Conservation (phyloP, 2,797 vertebrate species). For the Emydoidea blandingii region DNA sequence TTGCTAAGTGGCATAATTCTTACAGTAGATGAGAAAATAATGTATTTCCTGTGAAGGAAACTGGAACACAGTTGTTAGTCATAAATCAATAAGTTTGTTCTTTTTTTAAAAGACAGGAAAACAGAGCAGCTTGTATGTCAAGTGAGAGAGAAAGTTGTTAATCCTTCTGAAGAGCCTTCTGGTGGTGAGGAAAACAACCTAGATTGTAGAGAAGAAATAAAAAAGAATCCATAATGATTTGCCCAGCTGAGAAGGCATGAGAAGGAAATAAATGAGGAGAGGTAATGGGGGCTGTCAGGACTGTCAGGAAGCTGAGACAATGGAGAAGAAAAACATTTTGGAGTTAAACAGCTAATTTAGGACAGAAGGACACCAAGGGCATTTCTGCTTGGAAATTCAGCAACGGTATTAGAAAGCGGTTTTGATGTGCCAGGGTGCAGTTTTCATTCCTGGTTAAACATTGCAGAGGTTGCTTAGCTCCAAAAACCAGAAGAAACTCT, state of each 20-base stretch:
- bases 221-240: neutral
- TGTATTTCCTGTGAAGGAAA: neutral
- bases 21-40: neutral
- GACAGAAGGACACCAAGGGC: neutral
- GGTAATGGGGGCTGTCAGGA: neutral
- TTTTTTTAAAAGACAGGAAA: neutral
- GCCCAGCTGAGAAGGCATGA: neutral
- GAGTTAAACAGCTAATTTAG: conserved; percentile 20
- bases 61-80: neutral
- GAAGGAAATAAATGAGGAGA: conserved; percentile 1
- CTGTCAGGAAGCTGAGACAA: neutral
- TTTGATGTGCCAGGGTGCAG: neutral
- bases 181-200: neutral
- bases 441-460: neutral
- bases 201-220: neutral
- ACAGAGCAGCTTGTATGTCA: neutral
- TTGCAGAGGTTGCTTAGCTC: neutral
- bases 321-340: conserved; percentile 13
- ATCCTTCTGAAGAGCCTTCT: conserved; percentile 14
- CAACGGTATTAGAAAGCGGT: neutral
- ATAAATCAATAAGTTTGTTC: neutral
- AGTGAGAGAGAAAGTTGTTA: neutral
- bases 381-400: neutral
- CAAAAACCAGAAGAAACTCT: neutral
- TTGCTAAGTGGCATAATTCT: neutral